phyloP scores from a whole-genome alignment of 1,140 invertebrate species.

The Orchesella cincta region DNA sequence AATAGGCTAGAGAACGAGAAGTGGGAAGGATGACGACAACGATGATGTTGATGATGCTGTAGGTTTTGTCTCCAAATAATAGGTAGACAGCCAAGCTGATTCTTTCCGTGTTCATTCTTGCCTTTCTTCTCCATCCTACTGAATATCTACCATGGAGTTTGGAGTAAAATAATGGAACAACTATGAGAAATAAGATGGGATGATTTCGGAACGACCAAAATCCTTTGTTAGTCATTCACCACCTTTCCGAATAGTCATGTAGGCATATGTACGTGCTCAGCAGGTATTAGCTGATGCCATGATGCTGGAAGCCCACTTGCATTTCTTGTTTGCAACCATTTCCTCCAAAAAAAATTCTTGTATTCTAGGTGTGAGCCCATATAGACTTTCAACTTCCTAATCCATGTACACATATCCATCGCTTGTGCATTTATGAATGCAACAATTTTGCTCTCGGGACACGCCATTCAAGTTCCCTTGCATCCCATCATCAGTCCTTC shows the following conservation, averaged over 20 bases:
- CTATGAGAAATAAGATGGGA: slow-evolving; percentile 2
- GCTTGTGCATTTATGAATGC: too few species aligned
- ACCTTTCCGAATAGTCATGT: too few species aligned
- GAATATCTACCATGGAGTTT: background rate
- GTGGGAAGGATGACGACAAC: background rate
- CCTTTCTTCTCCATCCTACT: background rate
- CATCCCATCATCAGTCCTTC: too few species aligned
- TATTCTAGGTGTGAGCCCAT: too few species aligned
- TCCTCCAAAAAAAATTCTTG: too few species aligned
- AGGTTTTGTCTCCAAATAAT: slow-evolving; percentile 22
- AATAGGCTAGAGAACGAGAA: background rate
- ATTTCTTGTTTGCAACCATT: too few species aligned
- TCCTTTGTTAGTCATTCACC: background rate
- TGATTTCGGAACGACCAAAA: background rate
- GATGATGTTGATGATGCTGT: slow-evolving; percentile 7
- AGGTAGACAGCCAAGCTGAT: slow-evolving; percentile 9
- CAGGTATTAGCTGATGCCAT: background rate
- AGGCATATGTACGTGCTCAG: background rate
- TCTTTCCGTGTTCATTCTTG: background rate
- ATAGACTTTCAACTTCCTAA: too few species aligned
- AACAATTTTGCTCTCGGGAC: too few species aligned
- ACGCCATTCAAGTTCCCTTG: too few species aligned
- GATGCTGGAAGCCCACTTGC: background rate
- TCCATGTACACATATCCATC: too few species aligned
- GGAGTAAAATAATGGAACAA: background rate